Base-by-base conservation (phyloP, 2,797 vertebrate genomes). In the Notolepis coatsorum region DNA sequence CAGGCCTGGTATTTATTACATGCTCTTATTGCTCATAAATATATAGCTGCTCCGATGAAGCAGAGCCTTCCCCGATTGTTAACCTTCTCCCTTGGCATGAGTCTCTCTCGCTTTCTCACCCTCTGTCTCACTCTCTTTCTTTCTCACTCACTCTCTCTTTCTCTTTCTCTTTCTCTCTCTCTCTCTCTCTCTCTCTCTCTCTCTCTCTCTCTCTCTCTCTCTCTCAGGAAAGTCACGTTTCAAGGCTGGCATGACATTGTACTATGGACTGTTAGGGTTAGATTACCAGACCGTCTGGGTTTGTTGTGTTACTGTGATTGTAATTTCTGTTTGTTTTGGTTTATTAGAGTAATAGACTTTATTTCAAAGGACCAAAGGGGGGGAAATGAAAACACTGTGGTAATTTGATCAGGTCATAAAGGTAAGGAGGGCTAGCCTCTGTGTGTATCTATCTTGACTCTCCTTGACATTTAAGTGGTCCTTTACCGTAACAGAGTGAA, bases 401-500 rank as follows among this genome's bases (percentile, higher is more conserved):
- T 57, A 62, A 66, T 61, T 35, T 28, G 50, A 62, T 51, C 20
- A 39, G 27, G 47, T 52, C 48, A 48, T 6, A 38, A 48, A 47
- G 47, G 2, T 35, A 13, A 20, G 23, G 47, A 55, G 23, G 17
- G 31, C 35, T 9, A 55, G 18, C 38, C n/a, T 47, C 23, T 51
- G 21, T 27, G 20, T 59, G 21, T 65, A 47, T 80, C 69, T 66
- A 27, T 41, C 27, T 38, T 9, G 6, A 58, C 17, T 65, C 28
- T 50, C 27, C 42, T 74, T 70, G 47, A 65, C 53, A 61, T 77
- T 74, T 65, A 20, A 65, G 10, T 25, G 31, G 48, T 52, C 30
- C 21, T 55, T 30, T 20, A 57, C 15, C 33, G 10, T 15, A 35
- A 25, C 31, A 12, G 2, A 12, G 2, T 18, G 20, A 25, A 1